A percentile compares a stretch with the other conserved stretches of the same genome.
phyloP scores from a whole-genome alignment of 2,888 invertebrate genomes.

The Saturnia pavonia region DNA sequence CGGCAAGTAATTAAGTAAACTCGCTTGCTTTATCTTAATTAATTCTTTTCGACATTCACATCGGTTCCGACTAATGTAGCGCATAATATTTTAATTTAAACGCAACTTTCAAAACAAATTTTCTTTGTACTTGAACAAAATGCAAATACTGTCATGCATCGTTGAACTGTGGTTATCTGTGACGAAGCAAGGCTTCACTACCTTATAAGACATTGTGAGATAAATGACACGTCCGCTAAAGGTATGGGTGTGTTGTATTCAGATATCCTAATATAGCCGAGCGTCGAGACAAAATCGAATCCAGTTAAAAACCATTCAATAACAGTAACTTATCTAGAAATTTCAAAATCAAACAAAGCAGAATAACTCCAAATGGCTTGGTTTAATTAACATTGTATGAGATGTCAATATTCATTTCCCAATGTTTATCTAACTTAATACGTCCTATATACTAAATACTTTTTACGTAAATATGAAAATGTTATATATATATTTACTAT shows the following conservation, averaged over 20 bases:
- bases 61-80: neutral
- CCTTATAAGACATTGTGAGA: conserved; percentile 16
- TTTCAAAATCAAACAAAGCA: neutral
- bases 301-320: neutral
- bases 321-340: neutral
- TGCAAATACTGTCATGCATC: neutral
- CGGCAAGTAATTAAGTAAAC: neutral
- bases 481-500: neutral
- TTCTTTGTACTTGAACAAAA: neutral
- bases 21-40: neutral
- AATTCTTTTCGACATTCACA: neutral
- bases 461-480: neutral
- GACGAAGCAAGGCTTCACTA: conserved; percentile 12
- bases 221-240: conserved; percentile 35
- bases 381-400: neutral
- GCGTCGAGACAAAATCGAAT: conserved; percentile 28
- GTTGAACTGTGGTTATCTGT: neutral
- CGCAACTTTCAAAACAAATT: neutral
- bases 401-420: neutral
- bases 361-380: neutral
- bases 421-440: neutral
- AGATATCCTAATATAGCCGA: conserved; percentile 36
- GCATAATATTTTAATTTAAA: neutral
- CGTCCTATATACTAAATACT: neutral
- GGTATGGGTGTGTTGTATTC: conserved; percentile 39